Evolutionary conservation across 2,888 invertebrate species (phyloP).

Genomic region (Plebejus melissa): DNA sequence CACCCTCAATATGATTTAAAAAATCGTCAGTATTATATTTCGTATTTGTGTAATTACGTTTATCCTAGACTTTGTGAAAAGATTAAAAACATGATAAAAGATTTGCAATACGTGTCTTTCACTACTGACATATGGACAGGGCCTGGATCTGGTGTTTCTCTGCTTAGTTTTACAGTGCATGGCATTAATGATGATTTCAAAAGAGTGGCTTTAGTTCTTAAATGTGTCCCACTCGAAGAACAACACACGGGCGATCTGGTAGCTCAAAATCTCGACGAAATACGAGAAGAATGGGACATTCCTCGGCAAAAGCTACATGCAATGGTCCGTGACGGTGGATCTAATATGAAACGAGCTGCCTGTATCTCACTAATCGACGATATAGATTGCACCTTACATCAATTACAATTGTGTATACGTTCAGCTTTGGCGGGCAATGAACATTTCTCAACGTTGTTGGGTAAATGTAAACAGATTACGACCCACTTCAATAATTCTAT

Average conservation of each 20-base stretch:
- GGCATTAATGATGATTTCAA: not conserved
- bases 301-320: slow-evolving; percentile 29
- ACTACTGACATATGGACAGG: slow-evolving; percentile 28
- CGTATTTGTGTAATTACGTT: not conserved
- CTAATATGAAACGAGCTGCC: slow-evolving; percentile 32
- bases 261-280: slow-evolving; percentile 25
- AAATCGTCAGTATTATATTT: not conserved
- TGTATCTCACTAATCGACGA: slow-evolving; percentile 28
- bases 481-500: not conserved
- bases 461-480: not conserved
- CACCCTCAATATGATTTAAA: not conserved
- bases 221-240: not conserved
- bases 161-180: not conserved
- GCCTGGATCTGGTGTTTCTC: not conserved
- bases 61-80: slow-evolving; percentile 23
- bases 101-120: slow-evolving; percentile 26
- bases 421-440: not conserved
- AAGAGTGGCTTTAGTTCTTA: not conserved
- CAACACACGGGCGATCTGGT: not conserved
- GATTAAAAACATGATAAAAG: slow-evolving; percentile 28
- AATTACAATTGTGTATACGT: slow-evolving; percentile 32
- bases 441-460: not conserved
- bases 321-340: slow-evolving; percentile 31
- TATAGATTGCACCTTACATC: slow-evolving; percentile 33
- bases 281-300: slow-evolving; percentile 27